Conservation (phyloP, 1,140 invertebrate species). For the Papilio xuthus region DNA sequence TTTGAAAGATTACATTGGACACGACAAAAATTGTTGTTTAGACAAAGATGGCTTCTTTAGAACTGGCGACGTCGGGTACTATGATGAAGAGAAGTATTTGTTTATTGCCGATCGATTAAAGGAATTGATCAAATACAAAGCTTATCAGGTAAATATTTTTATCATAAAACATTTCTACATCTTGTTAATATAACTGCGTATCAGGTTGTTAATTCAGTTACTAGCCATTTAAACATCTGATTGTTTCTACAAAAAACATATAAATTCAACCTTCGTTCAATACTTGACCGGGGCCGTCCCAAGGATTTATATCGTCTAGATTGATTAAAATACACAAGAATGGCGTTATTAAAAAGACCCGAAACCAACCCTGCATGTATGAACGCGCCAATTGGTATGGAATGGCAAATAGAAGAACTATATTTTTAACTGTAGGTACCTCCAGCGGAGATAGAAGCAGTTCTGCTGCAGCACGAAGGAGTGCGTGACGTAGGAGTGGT, state of each 20-base stretch:
- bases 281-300: too few relatives aligned
- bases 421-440: slow-evolving; percentile 50
- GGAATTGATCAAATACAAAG: slow-evolving; percentile 91
- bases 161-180: not conserved
- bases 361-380: too few relatives aligned
- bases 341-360: too few relatives aligned
- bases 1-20: slow-evolving; percentile 86
- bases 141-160: slow-evolving; percentile 84
- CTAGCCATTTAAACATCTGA: too few relatives aligned
- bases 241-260: too few relatives aligned
- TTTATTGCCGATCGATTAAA: slow-evolving; percentile 89
- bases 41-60: slow-evolving; percentile 88
- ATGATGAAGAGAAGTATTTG: slow-evolving; percentile 85
- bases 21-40: slow-evolving; percentile 84
- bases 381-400: too few relatives aligned
- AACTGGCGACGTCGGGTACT: slow-evolving; percentile 90
- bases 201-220: too few relatives aligned
- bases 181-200: too few relatives aligned
- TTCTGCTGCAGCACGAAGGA: slow-evolving; percentile 83
- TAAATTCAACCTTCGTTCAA: too few relatives aligned
- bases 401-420: not conserved
- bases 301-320: too few relatives aligned
- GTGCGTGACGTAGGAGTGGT: slow-evolving; percentile 86
- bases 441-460: slow-evolving; percentile 82
- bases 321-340: too few relatives aligned